These are phyloP conservation scores for Ameiurus melas DNA, from an alignment of 2,113 vertebrate genomes.

Conservation along the genomic window DNA sequence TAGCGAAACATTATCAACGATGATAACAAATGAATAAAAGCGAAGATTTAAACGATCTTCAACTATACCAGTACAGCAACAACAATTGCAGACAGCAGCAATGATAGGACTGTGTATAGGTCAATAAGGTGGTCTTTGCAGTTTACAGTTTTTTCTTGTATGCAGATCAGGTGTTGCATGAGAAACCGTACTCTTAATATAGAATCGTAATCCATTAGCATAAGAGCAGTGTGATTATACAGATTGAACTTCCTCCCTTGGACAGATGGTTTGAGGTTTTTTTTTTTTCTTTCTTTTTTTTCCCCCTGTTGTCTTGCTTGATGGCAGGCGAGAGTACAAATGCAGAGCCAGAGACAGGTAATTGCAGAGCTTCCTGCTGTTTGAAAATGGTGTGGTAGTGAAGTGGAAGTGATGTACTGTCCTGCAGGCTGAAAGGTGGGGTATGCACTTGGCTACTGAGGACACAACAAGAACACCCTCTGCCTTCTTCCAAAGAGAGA, in stretches of 20 bases:
- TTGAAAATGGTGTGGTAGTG: constrained; percentile 38
- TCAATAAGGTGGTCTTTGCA: neutral
- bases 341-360: constrained; percentile 42
- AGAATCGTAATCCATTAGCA: constrained; percentile 4
- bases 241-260: neutral
- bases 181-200: neutral
- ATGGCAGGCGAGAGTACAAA: constrained; percentile 6
- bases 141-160: neutral
- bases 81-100: neutral
- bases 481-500: constrained; percentile 14
- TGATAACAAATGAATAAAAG: neutral
- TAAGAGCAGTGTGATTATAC: constrained; percentile 3
- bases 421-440: constrained; percentile 42
- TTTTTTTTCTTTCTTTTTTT: neutral
- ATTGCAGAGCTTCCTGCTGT: constrained; percentile 40
- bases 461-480: constrained; percentile 28
- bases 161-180: neutral
- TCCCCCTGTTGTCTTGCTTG: constrained; percentile 5
- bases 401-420: constrained; percentile 26
- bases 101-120: neutral
- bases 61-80: neutral
- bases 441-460: constrained; percentile 6
- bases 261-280: neutral
- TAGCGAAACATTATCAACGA: neutral
- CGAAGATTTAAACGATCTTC: neutral